These are phyloP conservation scores for Pongo abelii DNA, from an alignment of 2,113 vertebrate species.

Conservation along the genomic window DNA sequence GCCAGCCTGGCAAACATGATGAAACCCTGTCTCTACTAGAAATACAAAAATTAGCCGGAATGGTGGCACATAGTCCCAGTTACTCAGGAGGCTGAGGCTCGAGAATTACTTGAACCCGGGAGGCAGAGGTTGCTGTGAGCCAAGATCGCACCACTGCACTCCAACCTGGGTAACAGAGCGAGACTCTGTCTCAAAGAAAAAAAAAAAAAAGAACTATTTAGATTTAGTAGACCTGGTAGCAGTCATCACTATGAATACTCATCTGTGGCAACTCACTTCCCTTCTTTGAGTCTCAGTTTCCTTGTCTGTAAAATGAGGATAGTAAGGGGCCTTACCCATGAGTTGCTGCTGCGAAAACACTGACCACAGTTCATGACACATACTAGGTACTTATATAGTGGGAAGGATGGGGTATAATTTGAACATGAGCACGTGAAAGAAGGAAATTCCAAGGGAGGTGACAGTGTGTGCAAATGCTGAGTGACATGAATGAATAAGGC, in stretches of 20 bases:
- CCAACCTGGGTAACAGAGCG: too few species aligned
- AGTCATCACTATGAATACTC: neutral
- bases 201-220: too few species aligned
- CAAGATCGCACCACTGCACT: too few species aligned
- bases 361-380: neutral
- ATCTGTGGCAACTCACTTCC: neutral
- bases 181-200: too few species aligned
- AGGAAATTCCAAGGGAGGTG: neutral
- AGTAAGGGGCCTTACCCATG: neutral
- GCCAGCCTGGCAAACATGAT: too few species aligned
- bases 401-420: neutral
- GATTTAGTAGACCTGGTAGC: neutral
- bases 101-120: too few species aligned
- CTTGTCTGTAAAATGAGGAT: neutral
- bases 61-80: too few species aligned
- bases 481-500: neutral
- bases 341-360: neutral
- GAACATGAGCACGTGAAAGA: neutral
- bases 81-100: too few species aligned
- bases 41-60: too few species aligned
- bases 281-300: conserved; percentile 24
- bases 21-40: too few species aligned
- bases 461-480: neutral
- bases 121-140: too few species aligned
- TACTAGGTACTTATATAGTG: neutral